A percentile compares a stretch with the other conserved stretches of the same genome.
Evolutionary conservation across 2,888 invertebrate genomes (phyloP).

Genomic region (Tenodera sinensis): DNA sequence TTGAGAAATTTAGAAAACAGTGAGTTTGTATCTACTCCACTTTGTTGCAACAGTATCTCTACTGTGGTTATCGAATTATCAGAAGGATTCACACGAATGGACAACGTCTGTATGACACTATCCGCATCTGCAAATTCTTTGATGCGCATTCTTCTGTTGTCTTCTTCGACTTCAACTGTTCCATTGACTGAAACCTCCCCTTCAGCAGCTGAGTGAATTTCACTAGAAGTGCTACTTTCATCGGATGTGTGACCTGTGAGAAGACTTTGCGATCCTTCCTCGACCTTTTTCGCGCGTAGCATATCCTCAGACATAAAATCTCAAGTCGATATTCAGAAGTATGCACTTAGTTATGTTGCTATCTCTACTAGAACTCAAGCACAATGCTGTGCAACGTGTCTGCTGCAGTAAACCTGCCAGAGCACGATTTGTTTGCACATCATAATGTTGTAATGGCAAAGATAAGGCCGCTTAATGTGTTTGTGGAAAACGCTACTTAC

Average conservation of each 20-base stretch:
- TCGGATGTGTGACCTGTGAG: background rate
- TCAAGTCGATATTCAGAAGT: background rate
- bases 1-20: background rate
- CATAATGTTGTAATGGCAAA: background rate
- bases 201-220: background rate
- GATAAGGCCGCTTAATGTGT: background rate
- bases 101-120: background rate
- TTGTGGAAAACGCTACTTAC: background rate
- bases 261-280: background rate
- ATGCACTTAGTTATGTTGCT: background rate
- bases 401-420: background rate
- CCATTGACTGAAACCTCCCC: background rate
- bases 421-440: background rate
- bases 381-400: background rate
- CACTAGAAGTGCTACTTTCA: background rate
- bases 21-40: background rate
- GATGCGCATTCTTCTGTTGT: background rate
- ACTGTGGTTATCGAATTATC: background rate
- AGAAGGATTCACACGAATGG: background rate
- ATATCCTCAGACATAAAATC: background rate
- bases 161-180: background rate
- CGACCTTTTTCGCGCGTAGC: background rate
- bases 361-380: background rate
- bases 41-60: background rate
- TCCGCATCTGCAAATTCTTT: background rate